phyloP scores from a whole-genome alignment of 2,888 invertebrate genomes.

The Aphodius granarius region DNA sequence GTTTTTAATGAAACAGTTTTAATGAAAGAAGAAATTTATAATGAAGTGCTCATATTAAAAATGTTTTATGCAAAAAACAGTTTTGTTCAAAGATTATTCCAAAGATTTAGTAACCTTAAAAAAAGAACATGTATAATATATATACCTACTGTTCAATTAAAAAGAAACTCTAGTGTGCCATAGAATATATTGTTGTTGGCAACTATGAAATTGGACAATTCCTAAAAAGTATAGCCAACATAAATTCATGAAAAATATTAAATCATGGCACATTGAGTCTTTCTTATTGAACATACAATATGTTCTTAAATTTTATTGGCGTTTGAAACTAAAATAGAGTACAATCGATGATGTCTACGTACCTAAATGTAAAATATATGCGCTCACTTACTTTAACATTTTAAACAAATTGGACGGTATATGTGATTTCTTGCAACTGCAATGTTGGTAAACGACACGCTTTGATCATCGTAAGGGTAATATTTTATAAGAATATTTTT shows the following conservation, averaged over 20 bases:
- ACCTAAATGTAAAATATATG: background rate
- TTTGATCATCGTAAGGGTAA: slow-evolving; percentile 8
- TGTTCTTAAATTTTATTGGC: background rate
- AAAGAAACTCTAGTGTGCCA: background rate
- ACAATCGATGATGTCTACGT: background rate
- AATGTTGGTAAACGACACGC: slow-evolving; percentile 5
- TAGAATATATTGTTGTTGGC: no score
- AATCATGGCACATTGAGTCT: no score
- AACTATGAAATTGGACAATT: no score
- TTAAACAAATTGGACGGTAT: background rate
- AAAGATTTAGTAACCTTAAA: no score
- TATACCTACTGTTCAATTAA: no score
- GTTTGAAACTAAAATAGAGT: background rate
- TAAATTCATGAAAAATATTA: no score
- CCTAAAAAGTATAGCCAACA: no score
- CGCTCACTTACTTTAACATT: background rate
- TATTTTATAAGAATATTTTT: background rate
- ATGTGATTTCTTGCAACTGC: background rate
- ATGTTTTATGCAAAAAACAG: no score
- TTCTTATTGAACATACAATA: no score
- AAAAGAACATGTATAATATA: no score
- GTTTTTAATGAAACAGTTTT: background rate
- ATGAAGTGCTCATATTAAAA: no score
- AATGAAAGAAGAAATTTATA: background rate
- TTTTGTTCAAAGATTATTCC: no score